These are phyloP conservation scores for Lymantria monacha DNA, from an alignment of 2,888 invertebrate species.

Conservation along the genomic window DNA sequence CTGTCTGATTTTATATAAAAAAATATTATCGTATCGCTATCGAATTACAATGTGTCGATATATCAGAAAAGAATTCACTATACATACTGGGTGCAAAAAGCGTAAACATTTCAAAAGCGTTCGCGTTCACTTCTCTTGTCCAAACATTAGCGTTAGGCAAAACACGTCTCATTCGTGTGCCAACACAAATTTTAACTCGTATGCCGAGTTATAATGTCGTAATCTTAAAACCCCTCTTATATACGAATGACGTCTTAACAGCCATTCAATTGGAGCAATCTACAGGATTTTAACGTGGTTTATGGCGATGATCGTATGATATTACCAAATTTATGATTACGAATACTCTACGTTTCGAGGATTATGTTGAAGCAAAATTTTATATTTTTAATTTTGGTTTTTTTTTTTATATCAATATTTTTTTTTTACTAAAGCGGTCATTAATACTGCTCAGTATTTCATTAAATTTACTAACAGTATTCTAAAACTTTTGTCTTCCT, in stretches of 20 bases:
- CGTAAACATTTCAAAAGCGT: conserved; percentile 59
- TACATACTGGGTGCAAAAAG: conserved; percentile 35
- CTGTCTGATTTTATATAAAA: too few relatives aligned
- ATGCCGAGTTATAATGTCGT: conserved; percentile 35
- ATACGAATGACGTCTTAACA: neutral
- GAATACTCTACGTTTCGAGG: too few relatives aligned
- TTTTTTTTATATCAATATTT: too few relatives aligned
- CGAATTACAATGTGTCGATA: conserved; percentile 21
- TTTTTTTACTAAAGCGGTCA: too few relatives aligned
- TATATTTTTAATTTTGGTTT: too few relatives aligned
- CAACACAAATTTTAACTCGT: conserved; percentile 35
- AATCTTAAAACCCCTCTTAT: conserved; percentile 8
- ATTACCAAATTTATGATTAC: too few relatives aligned
- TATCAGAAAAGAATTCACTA: conserved; percentile 20
- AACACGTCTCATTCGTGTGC: conserved; percentile 40
- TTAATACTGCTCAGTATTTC: too few relatives aligned
- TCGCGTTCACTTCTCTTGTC: conserved; percentile 50
- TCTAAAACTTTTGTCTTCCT: too few relatives aligned
- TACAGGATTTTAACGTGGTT: too few relatives aligned
- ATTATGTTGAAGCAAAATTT: too few relatives aligned
- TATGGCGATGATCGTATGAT: too few relatives aligned
- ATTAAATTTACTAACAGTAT: too few relatives aligned
- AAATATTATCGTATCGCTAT: neutral
- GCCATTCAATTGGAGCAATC: neutral
- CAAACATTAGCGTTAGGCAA: conserved; percentile 48